These are phyloP conservation scores for Adelosebastes latens DNA, from an alignment of 2,797 vertebrate species.

Conservation along the genomic window DNA sequence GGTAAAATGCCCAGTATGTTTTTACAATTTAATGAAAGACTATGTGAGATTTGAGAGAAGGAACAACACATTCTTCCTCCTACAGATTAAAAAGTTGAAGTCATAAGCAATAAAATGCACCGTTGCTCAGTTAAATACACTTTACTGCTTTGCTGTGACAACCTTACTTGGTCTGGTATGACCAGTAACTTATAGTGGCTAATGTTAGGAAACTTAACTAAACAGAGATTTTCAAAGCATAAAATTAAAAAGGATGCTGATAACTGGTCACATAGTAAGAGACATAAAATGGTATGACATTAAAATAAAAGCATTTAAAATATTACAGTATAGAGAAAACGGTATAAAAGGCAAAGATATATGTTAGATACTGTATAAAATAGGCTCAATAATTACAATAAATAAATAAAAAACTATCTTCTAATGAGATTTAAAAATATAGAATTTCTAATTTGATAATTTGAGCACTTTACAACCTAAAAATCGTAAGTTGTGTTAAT, in stretches of 20 bases:
- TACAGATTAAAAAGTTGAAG: background rate
- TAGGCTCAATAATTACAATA: too few relatives aligned
- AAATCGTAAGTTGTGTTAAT: too few relatives aligned
- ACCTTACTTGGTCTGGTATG: background rate
- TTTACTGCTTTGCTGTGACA: background rate
- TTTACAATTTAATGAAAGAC: background rate
- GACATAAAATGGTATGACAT: background rate
- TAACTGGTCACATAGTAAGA: background rate
- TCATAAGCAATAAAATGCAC: background rate
- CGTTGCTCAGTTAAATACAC: background rate
- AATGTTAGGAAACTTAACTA: background rate
- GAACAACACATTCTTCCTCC: background rate
- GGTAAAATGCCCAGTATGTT: too few relatives aligned
- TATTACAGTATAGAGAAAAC: background rate
- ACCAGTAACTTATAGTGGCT: background rate
- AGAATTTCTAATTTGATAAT: accelerated
- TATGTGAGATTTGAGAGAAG: background rate
- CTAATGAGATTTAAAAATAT: too few relatives aligned
- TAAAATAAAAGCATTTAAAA: background rate
- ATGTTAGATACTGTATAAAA: background rate
- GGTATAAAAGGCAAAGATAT: background rate
- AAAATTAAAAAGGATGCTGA: background rate
- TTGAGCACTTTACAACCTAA: too few relatives aligned
- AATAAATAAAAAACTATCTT: too few relatives aligned
- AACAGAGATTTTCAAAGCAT: background rate